Percentiles rank a stretch among this genome's conserved stretches.
These are phyloP conservation scores for Cecidostiba fungosa DNA, from an alignment of 2,888 invertebrate species.

Conservation along the genomic window DNA sequence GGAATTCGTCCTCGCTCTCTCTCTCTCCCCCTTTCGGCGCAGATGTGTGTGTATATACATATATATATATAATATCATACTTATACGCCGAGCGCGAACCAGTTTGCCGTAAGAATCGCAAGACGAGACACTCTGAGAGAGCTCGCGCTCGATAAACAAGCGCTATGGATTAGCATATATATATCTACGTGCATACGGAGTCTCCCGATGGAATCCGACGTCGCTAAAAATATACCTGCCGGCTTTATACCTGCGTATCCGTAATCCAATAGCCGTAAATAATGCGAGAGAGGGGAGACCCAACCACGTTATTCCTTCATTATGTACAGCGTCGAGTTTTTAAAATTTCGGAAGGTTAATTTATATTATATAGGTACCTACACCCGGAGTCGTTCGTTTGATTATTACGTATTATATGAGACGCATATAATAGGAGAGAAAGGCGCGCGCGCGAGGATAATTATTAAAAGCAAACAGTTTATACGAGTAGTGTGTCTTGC, in stretches of 20 bases:
- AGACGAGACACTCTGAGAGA: constrained; percentile 38
- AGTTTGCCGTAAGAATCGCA: constrained; percentile 46
- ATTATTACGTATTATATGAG: not conserved
- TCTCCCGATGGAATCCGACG: constrained; percentile 32
- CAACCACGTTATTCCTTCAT: not conserved
- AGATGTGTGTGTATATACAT: too few species aligned
- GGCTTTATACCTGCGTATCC: not conserved
- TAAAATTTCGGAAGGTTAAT: not conserved
- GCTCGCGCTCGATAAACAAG: constrained; percentile 20
- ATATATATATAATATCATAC: too few species aligned
- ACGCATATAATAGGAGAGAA: not conserved
- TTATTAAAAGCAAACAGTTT: constrained; percentile 7
- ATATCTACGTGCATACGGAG: not conserved
- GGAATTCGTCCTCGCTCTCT: not conserved
- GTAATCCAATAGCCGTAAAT: constrained; percentile 26
- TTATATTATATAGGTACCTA: not conserved
- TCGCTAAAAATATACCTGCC: constrained; percentile 9
- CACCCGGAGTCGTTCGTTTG: not conserved
- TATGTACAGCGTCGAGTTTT: not conserved
- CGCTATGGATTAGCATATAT: constrained; percentile 44
- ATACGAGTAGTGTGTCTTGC: not conserved
- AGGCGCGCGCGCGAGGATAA: not conserved
- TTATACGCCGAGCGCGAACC: constrained; percentile 33
- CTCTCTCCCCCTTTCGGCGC: too few species aligned
- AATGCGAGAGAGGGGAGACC: not conserved